phyloP scores from a whole-genome alignment of 1,140 invertebrate genomes.

The Glossosoma conforme region DNA sequence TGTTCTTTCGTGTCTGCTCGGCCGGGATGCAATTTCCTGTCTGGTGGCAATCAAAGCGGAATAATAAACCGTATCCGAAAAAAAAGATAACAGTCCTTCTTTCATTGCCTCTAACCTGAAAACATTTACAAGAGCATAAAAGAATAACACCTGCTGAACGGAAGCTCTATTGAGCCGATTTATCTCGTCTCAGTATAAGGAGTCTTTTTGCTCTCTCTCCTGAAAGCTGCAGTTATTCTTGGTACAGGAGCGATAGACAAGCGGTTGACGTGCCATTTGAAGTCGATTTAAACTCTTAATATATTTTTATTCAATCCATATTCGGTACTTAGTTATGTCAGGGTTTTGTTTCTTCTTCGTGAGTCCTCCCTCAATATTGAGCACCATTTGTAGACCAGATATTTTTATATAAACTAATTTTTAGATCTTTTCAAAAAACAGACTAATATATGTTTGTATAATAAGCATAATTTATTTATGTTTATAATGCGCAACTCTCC shows the following conservation, averaged over 20 bases:
- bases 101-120: constrained; percentile 14
- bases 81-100: constrained; percentile 26
- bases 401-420: too few species aligned
- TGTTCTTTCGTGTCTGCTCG: constrained; percentile 8
- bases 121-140: constrained; percentile 28
- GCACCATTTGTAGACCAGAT: too few species aligned
- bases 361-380: too few species aligned
- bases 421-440: too few species aligned
- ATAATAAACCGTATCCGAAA: constrained; percentile 29
- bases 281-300: too few species aligned
- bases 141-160: constrained; percentile 24
- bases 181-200: constrained; percentile 18
- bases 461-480: too few species aligned
- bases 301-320: too few species aligned
- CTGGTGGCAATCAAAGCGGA: constrained; percentile 24
- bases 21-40: constrained; percentile 19
- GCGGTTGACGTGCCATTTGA: background rate
- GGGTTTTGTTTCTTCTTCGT: too few species aligned
- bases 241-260: background rate
- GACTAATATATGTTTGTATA: too few species aligned
- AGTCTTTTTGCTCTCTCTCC: constrained; percentile 15
- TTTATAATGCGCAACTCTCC: too few species aligned
- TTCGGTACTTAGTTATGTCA: too few species aligned
- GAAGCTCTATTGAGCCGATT: constrained; percentile 16
- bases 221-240: constrained; percentile 10